Conservation (phyloP, 2,113 vertebrate genomes). For the Pheucticus melanocephalus region DNA sequence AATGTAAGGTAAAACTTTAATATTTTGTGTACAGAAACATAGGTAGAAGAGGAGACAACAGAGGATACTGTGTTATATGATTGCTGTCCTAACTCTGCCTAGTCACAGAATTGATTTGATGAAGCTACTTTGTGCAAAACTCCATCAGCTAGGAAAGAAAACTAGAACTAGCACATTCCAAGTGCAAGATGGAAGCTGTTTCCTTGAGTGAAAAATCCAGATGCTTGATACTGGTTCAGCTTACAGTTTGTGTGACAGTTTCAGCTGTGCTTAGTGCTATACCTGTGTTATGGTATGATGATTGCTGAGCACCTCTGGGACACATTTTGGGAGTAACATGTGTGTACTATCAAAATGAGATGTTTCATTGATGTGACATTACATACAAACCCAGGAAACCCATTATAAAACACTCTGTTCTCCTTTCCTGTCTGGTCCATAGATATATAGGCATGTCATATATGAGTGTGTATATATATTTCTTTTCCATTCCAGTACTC, state of each 20-base stretch:
- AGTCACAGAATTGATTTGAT: neutral
- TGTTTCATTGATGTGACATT: conserved; percentile 9
- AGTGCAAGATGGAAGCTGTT: neutral
- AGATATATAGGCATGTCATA: neutral
- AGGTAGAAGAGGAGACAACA: neutral
- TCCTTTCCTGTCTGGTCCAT: conserved; percentile 13
- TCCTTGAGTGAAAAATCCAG: neutral
- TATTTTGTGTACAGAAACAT: neutral
- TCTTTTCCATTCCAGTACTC: conserved; percentile 83
- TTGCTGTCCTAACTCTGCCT: neutral
- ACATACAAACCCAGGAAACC: conserved; percentile 39
- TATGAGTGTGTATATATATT: conserved; percentile 49
- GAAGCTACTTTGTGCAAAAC: neutral
- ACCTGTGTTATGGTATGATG: neutral
- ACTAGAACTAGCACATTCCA: neutral
- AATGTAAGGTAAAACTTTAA: neutral
- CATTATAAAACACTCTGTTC: conserved; percentile 32
- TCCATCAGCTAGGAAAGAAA: conserved; percentile 5
- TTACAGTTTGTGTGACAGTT: neutral
- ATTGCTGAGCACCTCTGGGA: neutral
- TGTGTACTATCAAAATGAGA: conserved; percentile 4
- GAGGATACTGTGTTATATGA: neutral
- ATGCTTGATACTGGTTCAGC: neutral
- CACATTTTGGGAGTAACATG: neutral
- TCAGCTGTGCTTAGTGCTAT: neutral